A percentile compares a stretch with the other conserved stretches of the same genome.
Evolutionary conservation across 2,888 invertebrate species (phyloP).

Genomic region (Oscheius sp.): DNA sequence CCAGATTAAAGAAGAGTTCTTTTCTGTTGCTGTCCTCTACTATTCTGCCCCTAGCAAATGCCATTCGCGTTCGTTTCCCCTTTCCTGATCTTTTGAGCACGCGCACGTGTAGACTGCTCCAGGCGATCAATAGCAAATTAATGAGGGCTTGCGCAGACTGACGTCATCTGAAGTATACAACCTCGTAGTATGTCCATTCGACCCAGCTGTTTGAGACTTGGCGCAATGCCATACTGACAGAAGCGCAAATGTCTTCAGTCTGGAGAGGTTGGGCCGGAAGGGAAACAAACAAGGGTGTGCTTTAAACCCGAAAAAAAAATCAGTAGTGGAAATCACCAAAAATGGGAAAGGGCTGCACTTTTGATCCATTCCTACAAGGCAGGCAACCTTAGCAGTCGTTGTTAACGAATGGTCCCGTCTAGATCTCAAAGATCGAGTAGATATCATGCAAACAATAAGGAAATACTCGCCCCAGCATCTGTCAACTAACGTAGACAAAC

Average conservation of each 20-base stretch:
- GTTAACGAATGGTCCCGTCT: neutral
- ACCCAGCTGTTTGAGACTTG: neutral
- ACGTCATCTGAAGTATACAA: too few relatives aligned
- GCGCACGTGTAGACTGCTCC: conserved; percentile 11
- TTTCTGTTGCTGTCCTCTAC: neutral
- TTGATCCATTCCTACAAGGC: neutral
- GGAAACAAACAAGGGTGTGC: neutral
- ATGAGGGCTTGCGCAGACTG: conserved; percentile 12
- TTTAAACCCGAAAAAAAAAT: neutral
- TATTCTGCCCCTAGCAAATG: neutral
- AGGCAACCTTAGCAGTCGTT: too few relatives aligned
- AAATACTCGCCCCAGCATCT: neutral
- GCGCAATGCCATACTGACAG: neutral
- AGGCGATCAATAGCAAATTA: conserved; percentile 30
- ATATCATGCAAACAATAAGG: conserved; percentile 29
- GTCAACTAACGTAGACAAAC: conserved; percentile 15
- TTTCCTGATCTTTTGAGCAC: conserved; percentile 2
- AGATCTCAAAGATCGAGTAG: conserved; percentile 26
- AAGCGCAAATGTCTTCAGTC: conserved; percentile 20
- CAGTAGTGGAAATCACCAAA: neutral
- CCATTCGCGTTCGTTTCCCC: neutral
- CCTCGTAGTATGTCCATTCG: too few relatives aligned
- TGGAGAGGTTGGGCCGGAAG: conserved; percentile 25
- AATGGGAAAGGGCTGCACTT: neutral
- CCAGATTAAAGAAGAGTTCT: too few relatives aligned